phyloP scores from a whole-genome alignment of 2,888 invertebrate species.

The Geophilus truncorum region DNA sequence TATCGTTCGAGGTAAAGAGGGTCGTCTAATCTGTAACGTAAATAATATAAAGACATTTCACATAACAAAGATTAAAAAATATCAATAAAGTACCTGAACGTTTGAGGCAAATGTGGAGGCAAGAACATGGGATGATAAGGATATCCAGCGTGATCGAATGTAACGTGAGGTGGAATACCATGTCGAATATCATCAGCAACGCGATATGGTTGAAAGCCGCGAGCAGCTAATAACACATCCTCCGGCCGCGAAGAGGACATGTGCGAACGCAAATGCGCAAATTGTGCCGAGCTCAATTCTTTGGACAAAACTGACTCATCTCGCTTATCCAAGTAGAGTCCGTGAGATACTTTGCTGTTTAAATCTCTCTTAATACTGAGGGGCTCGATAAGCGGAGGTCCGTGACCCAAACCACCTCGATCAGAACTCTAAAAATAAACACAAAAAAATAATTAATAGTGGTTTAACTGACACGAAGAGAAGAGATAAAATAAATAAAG shows the following conservation, averaged over 20 bases:
- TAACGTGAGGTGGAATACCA: constrained; percentile 42
- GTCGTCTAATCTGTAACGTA: constrained; percentile 64
- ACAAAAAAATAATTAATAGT: neutral
- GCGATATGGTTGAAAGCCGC: constrained; percentile 85
- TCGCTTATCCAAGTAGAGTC: constrained; percentile 29
- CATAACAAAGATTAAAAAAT: neutral
- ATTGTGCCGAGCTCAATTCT: neutral
- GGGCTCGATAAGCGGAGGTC: constrained; percentile 29
- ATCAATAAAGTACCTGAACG: constrained; percentile 43
- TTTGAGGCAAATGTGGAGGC: constrained; percentile 44
- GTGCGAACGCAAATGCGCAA: constrained; percentile 27
- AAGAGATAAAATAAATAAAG: neutral
- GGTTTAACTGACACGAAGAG: neutral
- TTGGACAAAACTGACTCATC: constrained; percentile 2
- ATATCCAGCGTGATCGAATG: constrained; percentile 42
- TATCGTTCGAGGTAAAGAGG: constrained; percentile 80
- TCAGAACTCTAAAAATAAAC: constrained; percentile 26
- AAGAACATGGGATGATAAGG: constrained; percentile 44
- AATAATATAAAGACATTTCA: neutral
- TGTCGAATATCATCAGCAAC: constrained; percentile 50
- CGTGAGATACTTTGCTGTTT: neutral
- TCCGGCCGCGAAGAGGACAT: constrained; percentile 42
- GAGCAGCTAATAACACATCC: constrained; percentile 59
- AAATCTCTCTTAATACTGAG: constrained; percentile 30
- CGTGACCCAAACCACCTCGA: neutral